Percentiles rank a stretch among this genome's conserved stretches.
Conservation (phyloP, 2,888 invertebrate species). For the Campaea margaritaria region DNA sequence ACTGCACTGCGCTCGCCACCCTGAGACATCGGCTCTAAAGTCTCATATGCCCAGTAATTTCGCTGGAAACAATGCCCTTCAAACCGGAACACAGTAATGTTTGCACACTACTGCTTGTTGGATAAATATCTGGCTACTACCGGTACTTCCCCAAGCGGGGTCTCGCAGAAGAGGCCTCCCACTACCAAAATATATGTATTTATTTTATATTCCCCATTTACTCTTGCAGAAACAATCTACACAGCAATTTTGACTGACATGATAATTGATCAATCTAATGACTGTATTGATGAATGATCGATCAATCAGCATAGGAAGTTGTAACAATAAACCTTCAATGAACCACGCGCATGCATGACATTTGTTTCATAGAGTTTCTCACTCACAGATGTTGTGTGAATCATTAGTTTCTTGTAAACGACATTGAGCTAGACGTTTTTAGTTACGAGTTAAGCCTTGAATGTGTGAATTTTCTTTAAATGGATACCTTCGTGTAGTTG, state of each 20-base stretch:
- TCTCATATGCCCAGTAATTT: too few species aligned
- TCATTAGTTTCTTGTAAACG: slow-evolving; percentile 56
- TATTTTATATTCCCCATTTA: neutral
- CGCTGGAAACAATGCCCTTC: too few species aligned
- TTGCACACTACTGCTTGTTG: too few species aligned
- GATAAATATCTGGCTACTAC: too few species aligned
- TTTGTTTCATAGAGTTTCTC: slow-evolving; percentile 49
- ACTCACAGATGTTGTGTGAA: slow-evolving; percentile 53
- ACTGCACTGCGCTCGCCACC: too few species aligned
- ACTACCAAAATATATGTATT: too few species aligned
- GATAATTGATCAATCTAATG: neutral
- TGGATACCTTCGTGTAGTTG: slow-evolving; percentile 14
- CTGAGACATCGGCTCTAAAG: too few species aligned
- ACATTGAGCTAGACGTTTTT: slow-evolving; percentile 64
- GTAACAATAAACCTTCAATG: slow-evolving; percentile 27
- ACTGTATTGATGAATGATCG: slow-evolving; percentile 11
- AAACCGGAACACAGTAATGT: too few species aligned
- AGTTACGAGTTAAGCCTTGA: slow-evolving; percentile 62
- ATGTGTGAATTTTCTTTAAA: slow-evolving; percentile 34
- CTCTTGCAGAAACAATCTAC: neutral
- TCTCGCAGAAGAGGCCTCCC: too few species aligned
- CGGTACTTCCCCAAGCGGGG: too few species aligned
- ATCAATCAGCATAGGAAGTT: slow-evolving; percentile 29
- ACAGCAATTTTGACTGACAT: neutral
- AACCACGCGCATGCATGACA: slow-evolving; percentile 30